Percentiles rank a stretch among this genome's conserved stretches.
Evolutionary conservation across 2,797 vertebrate genomes (phyloP).

Genomic region (Phylloscopus collybita): DNA sequence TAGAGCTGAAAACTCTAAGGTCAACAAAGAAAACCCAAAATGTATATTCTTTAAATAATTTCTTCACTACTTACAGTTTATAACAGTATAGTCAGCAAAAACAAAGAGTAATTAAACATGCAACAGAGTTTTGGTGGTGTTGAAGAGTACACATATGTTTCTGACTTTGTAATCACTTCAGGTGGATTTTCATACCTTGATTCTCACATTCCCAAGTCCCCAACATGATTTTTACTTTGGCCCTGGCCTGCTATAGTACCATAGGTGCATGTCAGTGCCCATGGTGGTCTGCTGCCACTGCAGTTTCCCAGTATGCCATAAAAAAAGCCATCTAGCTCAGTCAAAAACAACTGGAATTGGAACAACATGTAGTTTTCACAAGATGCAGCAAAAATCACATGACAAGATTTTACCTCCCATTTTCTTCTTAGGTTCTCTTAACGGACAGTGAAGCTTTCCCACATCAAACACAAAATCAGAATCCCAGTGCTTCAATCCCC

Average conservation of each 20-base stretch:
- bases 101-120: background rate
- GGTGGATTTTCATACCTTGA: background rate
- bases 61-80: background rate
- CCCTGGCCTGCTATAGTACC: background rate
- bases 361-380: background rate
- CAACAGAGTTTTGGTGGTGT: background rate
- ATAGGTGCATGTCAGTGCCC: background rate
- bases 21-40: slow-evolving; percentile 36
- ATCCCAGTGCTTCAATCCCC: background rate
- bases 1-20: background rate
- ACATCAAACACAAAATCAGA: background rate
- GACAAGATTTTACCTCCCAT: background rate
- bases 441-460: background rate
- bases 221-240: background rate
- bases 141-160: background rate
- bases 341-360: background rate
- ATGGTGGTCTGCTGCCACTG: background rate
- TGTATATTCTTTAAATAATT: slow-evolving; percentile 7
- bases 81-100: slow-evolving; percentile 31
- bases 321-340: background rate
- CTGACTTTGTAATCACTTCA: background rate
- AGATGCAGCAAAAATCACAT: background rate
- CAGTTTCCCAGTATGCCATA: background rate
- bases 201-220: background rate
- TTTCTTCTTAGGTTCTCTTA: background rate